phyloP scores from a whole-genome alignment of 2,113 vertebrate genomes.

The Larimichthys polyactis region DNA sequence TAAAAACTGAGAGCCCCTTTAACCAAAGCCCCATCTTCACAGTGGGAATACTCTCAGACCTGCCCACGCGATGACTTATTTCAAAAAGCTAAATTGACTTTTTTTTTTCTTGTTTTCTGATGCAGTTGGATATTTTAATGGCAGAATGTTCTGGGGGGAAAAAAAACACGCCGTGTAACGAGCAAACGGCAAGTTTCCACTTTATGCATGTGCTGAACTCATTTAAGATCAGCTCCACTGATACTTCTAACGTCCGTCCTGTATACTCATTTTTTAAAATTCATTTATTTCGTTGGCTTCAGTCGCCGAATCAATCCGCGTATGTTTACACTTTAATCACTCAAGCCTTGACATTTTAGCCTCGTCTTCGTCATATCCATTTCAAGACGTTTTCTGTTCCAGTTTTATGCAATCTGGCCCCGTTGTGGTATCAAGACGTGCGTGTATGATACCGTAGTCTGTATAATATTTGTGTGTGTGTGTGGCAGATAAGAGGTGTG shows the following conservation, averaged over 20 bases:
- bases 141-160: neutral
- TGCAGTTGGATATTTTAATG: neutral
- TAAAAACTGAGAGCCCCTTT: constrained; percentile 33
- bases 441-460: neutral
- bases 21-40: constrained; percentile 34
- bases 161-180: neutral
- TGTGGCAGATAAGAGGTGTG: constrained; percentile 14
- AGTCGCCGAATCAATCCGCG: neutral
- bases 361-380: neutral
- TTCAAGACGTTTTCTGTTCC: neutral
- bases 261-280: neutral
- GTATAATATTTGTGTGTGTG: neutral
- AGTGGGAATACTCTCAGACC: constrained; percentile 34
- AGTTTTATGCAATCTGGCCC: neutral
- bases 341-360: constrained; percentile 19
- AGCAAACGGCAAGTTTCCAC: neutral
- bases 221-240: neutral
- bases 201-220: neutral
- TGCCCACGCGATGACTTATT: constrained; percentile 43
- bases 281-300: neutral
- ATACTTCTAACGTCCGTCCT: neutral
- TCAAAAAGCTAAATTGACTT: constrained; percentile 13
- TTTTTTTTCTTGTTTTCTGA: constrained; percentile 27
- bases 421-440: neutral
- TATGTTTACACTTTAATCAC: constrained; percentile 23